Evolutionary conservation across 1,140 invertebrate genomes (phyloP).

Genomic region (Muscidifurax raptorellus): DNA sequence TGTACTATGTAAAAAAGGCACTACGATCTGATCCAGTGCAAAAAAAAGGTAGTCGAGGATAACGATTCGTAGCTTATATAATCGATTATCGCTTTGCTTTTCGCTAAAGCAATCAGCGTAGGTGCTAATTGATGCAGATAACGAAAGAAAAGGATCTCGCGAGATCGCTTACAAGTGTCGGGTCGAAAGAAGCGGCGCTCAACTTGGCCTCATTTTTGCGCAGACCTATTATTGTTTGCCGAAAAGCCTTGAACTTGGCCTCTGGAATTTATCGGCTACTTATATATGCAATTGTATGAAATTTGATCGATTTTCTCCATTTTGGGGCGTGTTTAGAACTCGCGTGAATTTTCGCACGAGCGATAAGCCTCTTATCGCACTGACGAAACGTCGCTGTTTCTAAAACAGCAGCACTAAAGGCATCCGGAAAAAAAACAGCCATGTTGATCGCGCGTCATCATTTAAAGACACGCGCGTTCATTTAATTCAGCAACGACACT

Average conservation of each 20-base stretch:
- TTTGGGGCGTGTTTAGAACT: background rate
- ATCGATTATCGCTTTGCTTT: background rate
- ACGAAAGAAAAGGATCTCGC: background rate
- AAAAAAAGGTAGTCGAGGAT: too few relatives aligned
- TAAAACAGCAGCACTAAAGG: background rate
- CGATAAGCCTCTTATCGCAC: background rate
- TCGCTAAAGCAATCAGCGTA: background rate
- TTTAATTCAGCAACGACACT: too few relatives aligned
- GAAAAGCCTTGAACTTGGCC: background rate
- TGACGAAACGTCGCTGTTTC: background rate
- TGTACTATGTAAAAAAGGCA: too few relatives aligned
- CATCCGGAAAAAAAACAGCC: background rate
- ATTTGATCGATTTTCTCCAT: too few relatives aligned
- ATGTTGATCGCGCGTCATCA: background rate
- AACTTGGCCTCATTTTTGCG: background rate
- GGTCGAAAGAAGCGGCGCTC: background rate
- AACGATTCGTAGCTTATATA: too few relatives aligned
- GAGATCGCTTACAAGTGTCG: background rate
- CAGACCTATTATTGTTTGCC: background rate
- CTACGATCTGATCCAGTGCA: background rate
- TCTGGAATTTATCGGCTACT: background rate
- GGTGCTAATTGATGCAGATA: background rate
- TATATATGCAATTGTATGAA: too few relatives aligned
- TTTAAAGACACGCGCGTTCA: background rate
- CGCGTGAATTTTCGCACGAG: background rate